Evolutionary conservation across 2,797 vertebrate species (phyloP).

Genomic region (Scleropages formosus): DNA sequence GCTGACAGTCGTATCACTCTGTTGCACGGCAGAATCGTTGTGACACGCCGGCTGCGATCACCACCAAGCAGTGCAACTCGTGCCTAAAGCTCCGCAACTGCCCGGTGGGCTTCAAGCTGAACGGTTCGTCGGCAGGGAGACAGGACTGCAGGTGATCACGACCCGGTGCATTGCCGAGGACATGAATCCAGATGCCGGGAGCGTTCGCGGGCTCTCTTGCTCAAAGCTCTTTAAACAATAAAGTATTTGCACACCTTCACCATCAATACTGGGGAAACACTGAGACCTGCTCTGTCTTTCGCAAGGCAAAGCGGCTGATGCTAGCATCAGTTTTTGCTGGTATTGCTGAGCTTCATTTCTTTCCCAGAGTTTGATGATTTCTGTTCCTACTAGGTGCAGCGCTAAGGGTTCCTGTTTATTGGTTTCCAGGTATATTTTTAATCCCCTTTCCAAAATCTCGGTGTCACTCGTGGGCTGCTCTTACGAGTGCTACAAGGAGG

Average conservation of each 20-base stretch:
- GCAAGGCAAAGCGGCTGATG: too few species aligned
- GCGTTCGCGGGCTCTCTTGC: neutral
- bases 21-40: slow-evolving; percentile 67
- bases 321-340: too few species aligned
- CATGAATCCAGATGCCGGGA: neutral
- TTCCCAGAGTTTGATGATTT: too few species aligned
- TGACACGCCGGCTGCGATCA: slow-evolving; percentile 62
- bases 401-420: slow-evolving; percentile 25
- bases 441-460: slow-evolving; percentile 38
- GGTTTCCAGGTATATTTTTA: slow-evolving; percentile 56
- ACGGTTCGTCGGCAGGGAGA: slow-evolving; percentile 40
- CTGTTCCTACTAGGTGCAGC: neutral
- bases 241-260: too few species aligned
- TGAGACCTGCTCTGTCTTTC: neutral
- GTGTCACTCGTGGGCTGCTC: slow-evolving; percentile 73
- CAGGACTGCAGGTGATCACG: slow-evolving; percentile 74
- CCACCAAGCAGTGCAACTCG: slow-evolving; percentile 69
- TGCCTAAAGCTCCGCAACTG: slow-evolving; percentile 70
- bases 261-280: neutral
- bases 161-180: neutral
- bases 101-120: slow-evolving; percentile 66
- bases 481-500: slow-evolving; percentile 69
- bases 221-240: neutral
- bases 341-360: too few species aligned
- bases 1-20: neutral